A percentile compares a stretch with the other conserved stretches of the same genome.
These are phyloP conservation scores for Phrynosoma blainvillii DNA, from an alignment of 2,113 vertebrate genomes.

Conservation along the genomic window DNA sequence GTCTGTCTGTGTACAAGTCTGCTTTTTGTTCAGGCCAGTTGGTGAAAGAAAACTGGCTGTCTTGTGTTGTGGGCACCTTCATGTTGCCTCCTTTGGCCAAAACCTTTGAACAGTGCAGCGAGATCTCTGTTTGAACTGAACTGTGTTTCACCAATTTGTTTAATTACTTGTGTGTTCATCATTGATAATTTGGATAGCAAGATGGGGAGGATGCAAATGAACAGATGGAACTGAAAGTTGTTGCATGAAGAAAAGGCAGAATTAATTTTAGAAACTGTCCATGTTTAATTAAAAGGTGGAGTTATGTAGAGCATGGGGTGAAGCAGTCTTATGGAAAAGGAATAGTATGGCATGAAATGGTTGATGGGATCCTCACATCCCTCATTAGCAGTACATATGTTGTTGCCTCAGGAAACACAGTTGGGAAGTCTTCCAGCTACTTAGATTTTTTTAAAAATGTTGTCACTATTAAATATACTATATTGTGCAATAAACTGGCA, in stretches of 20 bases:
- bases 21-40: neutral
- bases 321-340: neutral
- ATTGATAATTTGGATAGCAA: neutral
- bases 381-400: neutral
- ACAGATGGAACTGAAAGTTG: neutral
- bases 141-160: neutral
- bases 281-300: neutral
- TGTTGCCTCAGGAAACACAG: conserved; percentile 24
- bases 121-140: neutral
- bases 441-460: neutral
- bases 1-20: too few species aligned
- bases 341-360: neutral
- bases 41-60: neutral
- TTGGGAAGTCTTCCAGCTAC: neutral
- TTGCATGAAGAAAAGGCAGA: neutral
- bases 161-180: neutral
- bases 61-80: neutral
- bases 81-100: neutral
- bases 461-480: conserved; percentile 35
- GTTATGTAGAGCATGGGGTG: neutral
- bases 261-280: neutral
- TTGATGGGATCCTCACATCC: neutral
- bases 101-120: neutral
- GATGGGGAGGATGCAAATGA: neutral
- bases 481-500: neutral